phyloP scores from a whole-genome alignment of 2,113 vertebrate species.

The Narcine bancroftii region DNA sequence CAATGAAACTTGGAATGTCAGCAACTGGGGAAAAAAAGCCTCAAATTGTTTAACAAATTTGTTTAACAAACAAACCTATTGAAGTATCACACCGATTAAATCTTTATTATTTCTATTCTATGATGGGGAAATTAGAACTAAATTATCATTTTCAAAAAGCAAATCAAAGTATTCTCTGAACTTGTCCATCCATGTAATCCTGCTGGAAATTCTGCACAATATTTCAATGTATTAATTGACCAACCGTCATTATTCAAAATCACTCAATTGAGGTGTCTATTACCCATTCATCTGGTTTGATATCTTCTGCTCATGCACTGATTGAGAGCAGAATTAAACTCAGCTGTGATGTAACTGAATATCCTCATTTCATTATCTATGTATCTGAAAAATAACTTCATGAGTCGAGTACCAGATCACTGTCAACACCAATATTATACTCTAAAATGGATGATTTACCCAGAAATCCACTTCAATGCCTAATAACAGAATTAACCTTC shows the following conservation, averaged over 20 bases:
- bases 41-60: too few species aligned
- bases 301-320: not conserved
- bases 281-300: not conserved
- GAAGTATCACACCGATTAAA: not conserved
- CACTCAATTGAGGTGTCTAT: not conserved
- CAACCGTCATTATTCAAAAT: not conserved
- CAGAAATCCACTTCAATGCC: not conserved
- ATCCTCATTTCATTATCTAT: not conserved
- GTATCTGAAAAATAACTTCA: not conserved
- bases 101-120: not conserved
- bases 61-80: not conserved
- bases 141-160: not conserved
- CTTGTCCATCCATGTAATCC: not conserved
- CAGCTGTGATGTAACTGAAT: not conserved
- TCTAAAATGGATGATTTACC: not conserved
- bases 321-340: not conserved
- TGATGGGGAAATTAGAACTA: not conserved
- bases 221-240: not conserved
- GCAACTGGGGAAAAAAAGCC: too few species aligned
- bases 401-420: not conserved
- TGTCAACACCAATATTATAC: not conserved
- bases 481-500: not conserved
- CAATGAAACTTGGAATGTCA: constrained; percentile 12
- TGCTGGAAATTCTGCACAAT: not conserved
- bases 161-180: not conserved